Evolutionary conservation across 2,113 vertebrate genomes (phyloP).

Genomic region (Otocyon megalotis): DNA sequence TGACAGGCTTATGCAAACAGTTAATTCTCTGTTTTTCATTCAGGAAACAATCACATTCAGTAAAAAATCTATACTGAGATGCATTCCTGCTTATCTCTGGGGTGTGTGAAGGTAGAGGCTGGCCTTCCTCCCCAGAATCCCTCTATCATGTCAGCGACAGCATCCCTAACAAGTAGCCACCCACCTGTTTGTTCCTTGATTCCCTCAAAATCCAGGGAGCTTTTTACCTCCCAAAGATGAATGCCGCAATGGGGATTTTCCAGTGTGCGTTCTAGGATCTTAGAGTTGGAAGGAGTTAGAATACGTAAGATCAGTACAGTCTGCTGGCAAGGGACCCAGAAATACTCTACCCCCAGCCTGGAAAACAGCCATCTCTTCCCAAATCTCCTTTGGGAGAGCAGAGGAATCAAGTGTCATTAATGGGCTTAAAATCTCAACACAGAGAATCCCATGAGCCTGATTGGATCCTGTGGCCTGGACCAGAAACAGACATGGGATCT

Average conservation of each 20-base stretch:
- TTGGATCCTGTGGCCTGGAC: background rate
- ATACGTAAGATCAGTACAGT: no score
- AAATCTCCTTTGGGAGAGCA: no score
- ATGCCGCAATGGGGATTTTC: background rate
- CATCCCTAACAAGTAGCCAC: background rate
- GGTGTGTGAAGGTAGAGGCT: background rate
- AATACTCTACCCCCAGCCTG: background rate
- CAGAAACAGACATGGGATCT: background rate
- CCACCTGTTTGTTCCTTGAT: background rate
- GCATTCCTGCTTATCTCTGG: background rate
- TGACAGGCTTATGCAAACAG: background rate
- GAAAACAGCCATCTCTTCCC: background rate
- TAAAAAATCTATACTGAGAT: background rate
- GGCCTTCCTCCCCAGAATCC: background rate
- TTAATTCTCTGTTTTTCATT: background rate
- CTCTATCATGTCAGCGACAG: background rate
- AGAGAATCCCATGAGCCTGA: background rate
- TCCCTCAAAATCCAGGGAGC: background rate
- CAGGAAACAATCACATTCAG: background rate
- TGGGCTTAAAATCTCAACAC: background rate
- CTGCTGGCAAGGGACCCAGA: background rate
- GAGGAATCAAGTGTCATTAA: accelerated
- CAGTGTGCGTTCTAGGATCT: background rate
- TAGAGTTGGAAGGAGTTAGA: background rate
- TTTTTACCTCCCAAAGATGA: background rate